phyloP scores from a whole-genome alignment of 2,888 invertebrate genomes.

The Amphipoea lucens region DNA sequence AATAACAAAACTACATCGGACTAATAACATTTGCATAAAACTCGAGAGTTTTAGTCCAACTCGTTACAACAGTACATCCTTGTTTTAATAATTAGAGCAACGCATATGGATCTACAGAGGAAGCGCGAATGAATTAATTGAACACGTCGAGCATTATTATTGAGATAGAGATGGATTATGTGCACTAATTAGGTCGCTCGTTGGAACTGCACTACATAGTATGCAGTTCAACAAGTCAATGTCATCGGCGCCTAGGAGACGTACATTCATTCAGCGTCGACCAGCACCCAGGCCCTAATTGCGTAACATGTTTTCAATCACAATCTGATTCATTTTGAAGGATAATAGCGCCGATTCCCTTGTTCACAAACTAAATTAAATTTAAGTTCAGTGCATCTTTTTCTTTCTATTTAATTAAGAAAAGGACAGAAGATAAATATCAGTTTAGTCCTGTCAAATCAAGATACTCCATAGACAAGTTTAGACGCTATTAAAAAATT shows the following conservation, averaged over 20 bases:
- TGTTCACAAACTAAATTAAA: too few relatives aligned
- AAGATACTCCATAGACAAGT: too few relatives aligned
- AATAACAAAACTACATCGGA: constrained; percentile 33
- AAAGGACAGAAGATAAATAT: too few relatives aligned
- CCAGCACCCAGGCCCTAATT: too few relatives aligned
- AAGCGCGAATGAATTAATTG: constrained; percentile 60
- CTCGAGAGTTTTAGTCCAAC: constrained; percentile 42
- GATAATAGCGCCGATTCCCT: too few relatives aligned
- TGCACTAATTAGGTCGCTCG: constrained; percentile 13
- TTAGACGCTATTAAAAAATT: too few relatives aligned
- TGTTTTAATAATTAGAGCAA: constrained; percentile 60
- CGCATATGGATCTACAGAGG: constrained; percentile 54
- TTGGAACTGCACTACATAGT: constrained; percentile 16
- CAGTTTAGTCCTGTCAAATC: too few relatives aligned
- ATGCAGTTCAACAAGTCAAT: constrained; percentile 30
- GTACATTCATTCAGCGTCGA: too few relatives aligned
- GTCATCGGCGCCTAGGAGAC: constrained; percentile 7
- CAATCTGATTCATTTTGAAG: too few relatives aligned
- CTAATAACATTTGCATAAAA: constrained; percentile 44
- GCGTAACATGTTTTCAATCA: too few relatives aligned
- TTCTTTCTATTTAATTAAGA: too few relatives aligned
- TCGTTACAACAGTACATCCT: constrained; percentile 52
- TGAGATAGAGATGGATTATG: constrained; percentile 49
- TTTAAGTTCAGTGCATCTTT: too few relatives aligned
- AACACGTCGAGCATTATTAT: constrained; percentile 53